A percentile compares a stretch with the other conserved stretches of the same genome.
Conservation (phyloP, 2,797 vertebrate species). For the Poecilia gillii region DNA sequence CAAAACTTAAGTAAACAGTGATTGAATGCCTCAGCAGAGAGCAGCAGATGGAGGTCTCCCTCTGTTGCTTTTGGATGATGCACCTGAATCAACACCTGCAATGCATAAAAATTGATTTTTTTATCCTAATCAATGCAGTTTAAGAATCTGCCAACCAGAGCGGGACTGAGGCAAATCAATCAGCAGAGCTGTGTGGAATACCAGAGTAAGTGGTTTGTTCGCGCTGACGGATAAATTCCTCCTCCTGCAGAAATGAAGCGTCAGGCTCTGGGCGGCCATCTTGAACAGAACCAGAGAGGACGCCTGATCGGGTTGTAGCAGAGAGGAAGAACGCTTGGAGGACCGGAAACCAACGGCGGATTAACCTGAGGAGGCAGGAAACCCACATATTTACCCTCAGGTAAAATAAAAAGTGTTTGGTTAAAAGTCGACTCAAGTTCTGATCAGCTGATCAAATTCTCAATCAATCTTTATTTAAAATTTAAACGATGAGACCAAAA, state of each 20-base stretch:
- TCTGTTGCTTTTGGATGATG: conserved; percentile 56
- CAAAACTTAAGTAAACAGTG: conserved; percentile 29
- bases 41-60: conserved; percentile 52
- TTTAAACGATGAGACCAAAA: too few relatives aligned
- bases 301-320: neutral
- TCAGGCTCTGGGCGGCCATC: neutral
- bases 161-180: conserved; percentile 57
- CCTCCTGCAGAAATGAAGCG: conserved; percentile 20
- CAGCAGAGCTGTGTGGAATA: conserved; percentile 46
- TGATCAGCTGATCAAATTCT: too few relatives aligned
- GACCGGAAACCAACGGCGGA: neutral
- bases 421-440: too few relatives aligned
- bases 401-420: too few relatives aligned
- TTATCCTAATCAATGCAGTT: conserved; percentile 61
- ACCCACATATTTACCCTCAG: too few relatives aligned
- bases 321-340: neutral
- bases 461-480: too few relatives aligned
- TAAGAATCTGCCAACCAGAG: conserved; percentile 53
- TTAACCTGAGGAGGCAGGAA: neutral
- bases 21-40: conserved; percentile 35
- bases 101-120: conserved; percentile 65
- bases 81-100: conserved; percentile 65
- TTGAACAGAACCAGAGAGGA: neutral
- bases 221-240: conserved; percentile 41
- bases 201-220: conserved; percentile 33